These are phyloP conservation scores for Temnothorax ravouxi DNA, from an alignment of 2,888 invertebrate genomes.

Conservation along the genomic window DNA sequence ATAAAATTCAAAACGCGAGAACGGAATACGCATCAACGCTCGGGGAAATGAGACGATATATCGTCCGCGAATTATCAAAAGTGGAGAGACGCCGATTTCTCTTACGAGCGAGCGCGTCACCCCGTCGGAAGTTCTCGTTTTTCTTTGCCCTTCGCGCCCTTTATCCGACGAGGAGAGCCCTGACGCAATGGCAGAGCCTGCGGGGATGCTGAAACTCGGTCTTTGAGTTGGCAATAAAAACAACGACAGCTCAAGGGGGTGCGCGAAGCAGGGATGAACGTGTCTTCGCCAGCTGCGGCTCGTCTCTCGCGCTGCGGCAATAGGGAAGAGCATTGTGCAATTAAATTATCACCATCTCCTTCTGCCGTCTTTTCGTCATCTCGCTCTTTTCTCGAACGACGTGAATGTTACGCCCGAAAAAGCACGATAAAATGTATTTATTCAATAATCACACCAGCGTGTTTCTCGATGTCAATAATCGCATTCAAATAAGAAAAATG, in stretches of 20 bases:
- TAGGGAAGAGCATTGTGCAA: conserved; percentile 66
- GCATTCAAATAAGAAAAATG: background rate
- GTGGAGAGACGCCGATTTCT: background rate
- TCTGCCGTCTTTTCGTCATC: conserved; percentile 8
- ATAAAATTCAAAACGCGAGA: conserved; percentile 45
- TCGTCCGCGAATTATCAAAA: conserved; percentile 17
- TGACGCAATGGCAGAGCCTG: conserved; percentile 63
- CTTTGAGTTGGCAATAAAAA: conserved; percentile 76
- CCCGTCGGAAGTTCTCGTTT: conserved; percentile 24
- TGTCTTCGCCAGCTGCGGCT: conserved; percentile 73
- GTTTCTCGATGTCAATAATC: conserved; percentile 20
- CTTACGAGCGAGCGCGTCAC: background rate
- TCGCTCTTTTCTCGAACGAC: conserved; percentile 34
- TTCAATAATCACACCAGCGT: conserved; percentile 59
- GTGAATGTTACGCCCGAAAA: conserved; percentile 26
- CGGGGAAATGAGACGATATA: background rate
- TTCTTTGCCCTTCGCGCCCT: conserved; percentile 21
- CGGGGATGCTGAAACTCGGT: conserved; percentile 65
- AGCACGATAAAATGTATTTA: conserved; percentile 62
- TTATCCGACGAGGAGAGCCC: conserved; percentile 43
- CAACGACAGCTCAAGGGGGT: conserved; percentile 47
- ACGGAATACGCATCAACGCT: background rate
- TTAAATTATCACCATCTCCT: conserved; percentile 76
- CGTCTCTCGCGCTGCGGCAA: conserved; percentile 52
- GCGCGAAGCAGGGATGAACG: conserved; percentile 60